A percentile compares a stretch with the other conserved stretches of the same genome.
phyloP scores from a whole-genome alignment of 2,888 invertebrate genomes.

The Opisthograptis luteolata region DNA sequence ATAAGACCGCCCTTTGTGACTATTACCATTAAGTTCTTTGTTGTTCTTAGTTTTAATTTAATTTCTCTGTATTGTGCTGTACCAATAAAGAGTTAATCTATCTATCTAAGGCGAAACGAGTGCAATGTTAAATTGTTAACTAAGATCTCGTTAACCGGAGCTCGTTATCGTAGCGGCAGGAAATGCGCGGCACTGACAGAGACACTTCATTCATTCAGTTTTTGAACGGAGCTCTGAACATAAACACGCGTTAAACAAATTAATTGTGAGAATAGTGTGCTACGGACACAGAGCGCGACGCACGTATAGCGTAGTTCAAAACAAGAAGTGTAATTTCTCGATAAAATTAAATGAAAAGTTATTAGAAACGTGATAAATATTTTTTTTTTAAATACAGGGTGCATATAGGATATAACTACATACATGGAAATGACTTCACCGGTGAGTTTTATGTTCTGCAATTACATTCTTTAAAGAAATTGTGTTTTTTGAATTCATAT shows the following conservation, averaged over 20 bases:
- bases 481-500: no score
- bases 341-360: background rate
- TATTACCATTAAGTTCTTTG: no score
- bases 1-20: no score
- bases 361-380: background rate
- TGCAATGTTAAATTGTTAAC: slow-evolving; percentile 15
- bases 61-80: no score
- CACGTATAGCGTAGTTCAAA: background rate
- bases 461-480: background rate
- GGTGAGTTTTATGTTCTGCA: background rate
- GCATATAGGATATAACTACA: no score
- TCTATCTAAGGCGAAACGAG: slow-evolving; percentile 2
- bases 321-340: background rate
- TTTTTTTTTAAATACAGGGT: no score
- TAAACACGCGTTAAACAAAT: slow-evolving; percentile 55
- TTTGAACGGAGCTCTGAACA: slow-evolving; percentile 60
- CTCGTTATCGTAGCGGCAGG: slow-evolving; percentile 67
- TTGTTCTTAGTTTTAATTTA: no score
- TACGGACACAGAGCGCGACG: no score
- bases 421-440: slow-evolving; percentile 15
- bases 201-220: slow-evolving; percentile 69
- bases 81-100: no score
- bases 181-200: slow-evolving; percentile 55
- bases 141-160: slow-evolving; percentile 49
- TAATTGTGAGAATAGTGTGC: background rate